These are phyloP conservation scores for Coendou prehensilis DNA, from an alignment of 2,797 vertebrate genomes.

Conservation along the genomic window DNA sequence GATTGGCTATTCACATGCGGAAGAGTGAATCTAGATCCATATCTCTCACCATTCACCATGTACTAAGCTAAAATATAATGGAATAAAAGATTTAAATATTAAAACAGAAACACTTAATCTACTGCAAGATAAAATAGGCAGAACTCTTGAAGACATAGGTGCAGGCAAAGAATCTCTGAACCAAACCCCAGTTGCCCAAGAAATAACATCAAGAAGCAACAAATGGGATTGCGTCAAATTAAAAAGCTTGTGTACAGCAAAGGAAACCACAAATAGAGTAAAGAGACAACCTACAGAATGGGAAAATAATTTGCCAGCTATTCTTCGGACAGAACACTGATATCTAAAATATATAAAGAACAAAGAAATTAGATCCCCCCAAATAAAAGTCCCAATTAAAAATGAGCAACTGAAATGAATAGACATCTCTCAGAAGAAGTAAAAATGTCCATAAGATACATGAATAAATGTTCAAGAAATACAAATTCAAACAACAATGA, in stretches of 20 bases:
- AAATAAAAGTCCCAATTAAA: background rate
- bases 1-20: background rate
- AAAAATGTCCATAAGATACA: background rate
- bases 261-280: background rate
- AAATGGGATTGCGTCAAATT: background rate
- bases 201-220: background rate
- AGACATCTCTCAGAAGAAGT: background rate
- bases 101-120: background rate
- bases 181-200: background rate
- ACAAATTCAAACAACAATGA: too few species aligned
- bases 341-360: background rate
- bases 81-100: background rate
- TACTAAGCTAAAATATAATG: too few species aligned
- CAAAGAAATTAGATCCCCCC: background rate
- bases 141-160: background rate
- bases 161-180: background rate
- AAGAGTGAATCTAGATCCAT: background rate
- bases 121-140: background rate
- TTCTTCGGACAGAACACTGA: background rate
- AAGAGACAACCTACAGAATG: background rate
- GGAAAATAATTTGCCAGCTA: background rate
- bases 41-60: background rate
- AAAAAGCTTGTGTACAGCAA: background rate
- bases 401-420: background rate
- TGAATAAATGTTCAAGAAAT: background rate